Evolutionary conservation across 2,888 invertebrate genomes (phyloP).

Genomic region (Agrochola litura): DNA sequence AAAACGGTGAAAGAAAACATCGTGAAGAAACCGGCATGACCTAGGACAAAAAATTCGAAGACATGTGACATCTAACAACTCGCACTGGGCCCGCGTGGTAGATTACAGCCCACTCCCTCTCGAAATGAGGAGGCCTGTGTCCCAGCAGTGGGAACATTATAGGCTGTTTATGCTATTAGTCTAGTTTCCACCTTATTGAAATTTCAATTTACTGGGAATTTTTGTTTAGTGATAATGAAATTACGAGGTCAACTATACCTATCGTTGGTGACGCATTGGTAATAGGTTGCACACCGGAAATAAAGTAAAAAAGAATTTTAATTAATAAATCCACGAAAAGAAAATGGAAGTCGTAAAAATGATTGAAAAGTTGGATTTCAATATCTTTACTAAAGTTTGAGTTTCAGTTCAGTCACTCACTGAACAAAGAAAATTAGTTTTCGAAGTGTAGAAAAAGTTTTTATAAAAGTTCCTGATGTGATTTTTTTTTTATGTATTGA

Average conservation of each 20-base stretch:
- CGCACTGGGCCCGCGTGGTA: too few species aligned
- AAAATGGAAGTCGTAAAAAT: background rate
- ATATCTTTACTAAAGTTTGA: conserved; percentile 16
- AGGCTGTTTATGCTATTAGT: too few species aligned
- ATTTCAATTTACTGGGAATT: background rate
- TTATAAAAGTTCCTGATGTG: too few species aligned
- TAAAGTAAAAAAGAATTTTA: background rate
- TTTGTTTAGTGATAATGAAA: background rate
- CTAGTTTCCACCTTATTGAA: background rate
- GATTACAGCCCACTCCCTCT: too few species aligned
- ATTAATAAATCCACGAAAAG: conserved; percentile 1
- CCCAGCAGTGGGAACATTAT: too few species aligned
- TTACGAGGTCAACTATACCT: background rate
- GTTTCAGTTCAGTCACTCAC: background rate
- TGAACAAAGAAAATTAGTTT: conserved; percentile 22
- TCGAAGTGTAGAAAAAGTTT: background rate
- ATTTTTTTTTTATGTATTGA: background rate
- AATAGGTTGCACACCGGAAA: background rate
- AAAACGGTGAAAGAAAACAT: too few species aligned
- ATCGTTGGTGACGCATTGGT: background rate
- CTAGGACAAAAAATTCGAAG: too few species aligned
- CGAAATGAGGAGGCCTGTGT: too few species aligned
- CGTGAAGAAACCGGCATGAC: too few species aligned
- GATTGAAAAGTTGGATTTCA: conserved; percentile 19
- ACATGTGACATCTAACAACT: too few species aligned